These are phyloP conservation scores for Drosophila kambysellisi DNA, from an alignment of 2,888 invertebrate species.

Conservation along the genomic window DNA sequence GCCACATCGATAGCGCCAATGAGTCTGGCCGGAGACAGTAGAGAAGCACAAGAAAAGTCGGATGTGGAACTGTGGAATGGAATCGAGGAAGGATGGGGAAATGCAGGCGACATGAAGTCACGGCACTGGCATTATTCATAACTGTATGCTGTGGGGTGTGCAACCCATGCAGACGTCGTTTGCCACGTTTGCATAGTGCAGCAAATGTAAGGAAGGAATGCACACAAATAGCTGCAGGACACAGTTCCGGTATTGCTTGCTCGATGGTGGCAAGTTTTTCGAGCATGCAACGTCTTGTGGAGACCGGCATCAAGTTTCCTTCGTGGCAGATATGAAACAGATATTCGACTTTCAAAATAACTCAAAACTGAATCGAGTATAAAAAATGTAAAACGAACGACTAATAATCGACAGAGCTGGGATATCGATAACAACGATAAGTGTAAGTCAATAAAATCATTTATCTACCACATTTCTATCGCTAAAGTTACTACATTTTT, in stretches of 20 bases:
- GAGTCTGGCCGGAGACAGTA: slow-evolving; percentile 32
- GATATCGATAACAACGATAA: neutral
- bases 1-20: slow-evolving; percentile 55
- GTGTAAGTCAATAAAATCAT: neutral
- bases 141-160: slow-evolving; percentile 2
- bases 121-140: slow-evolving; percentile 39
- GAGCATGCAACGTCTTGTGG: neutral
- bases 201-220: neutral
- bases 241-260: slow-evolving; percentile 4
- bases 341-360: neutral
- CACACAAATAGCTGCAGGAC: neutral
- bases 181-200: slow-evolving; percentile 14
- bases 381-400: neutral
- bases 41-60: neutral
- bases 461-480: neutral
- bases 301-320: neutral
- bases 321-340: neutral
- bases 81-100: no score
- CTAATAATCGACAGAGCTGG: neutral
- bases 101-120: neutral
- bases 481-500: neutral
- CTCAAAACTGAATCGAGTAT: neutral
- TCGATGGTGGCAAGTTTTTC: neutral
- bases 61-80: slow-evolving; percentile 7
- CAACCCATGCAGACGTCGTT: neutral